Evolutionary conservation across 53 echinoderm and acorn worm genomes (phyloP).

Genomic region (Zoroaster sp.): DNA sequence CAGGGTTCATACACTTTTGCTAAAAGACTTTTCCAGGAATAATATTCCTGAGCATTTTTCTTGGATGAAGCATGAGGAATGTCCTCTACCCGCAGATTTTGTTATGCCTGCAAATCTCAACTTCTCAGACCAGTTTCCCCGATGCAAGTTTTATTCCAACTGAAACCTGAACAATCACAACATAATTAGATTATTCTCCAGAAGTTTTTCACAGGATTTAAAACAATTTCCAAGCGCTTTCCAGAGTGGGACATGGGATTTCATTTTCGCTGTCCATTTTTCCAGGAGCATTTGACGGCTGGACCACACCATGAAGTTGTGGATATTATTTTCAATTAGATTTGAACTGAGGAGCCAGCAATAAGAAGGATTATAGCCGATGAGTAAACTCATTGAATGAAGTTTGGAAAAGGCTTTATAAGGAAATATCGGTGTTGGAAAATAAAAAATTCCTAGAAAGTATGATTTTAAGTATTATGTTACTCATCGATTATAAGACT

Average conservation of each 20-base stretch:
- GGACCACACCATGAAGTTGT: neutral
- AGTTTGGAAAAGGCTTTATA: too few relatives aligned
- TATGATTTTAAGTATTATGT: too few relatives aligned
- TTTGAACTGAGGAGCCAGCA: neutral
- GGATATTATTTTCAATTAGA: neutral
- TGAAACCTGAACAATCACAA: neutral
- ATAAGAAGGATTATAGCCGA: neutral
- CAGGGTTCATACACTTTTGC: neutral
- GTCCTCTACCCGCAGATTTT: neutral
- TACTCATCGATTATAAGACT: too few relatives aligned
- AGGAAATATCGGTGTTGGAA: too few relatives aligned
- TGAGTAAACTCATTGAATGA: neutral
- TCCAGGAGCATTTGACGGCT: neutral
- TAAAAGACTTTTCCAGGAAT: neutral
- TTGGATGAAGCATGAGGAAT: neutral
- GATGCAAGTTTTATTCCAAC: neutral
- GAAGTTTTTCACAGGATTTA: neutral
- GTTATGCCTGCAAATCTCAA: neutral
- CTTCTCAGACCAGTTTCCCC: neutral
- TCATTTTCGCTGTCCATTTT: neutral
- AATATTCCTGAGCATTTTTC: neutral
- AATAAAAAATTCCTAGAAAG: too few relatives aligned
- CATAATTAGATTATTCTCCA: neutral
- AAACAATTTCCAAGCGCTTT: neutral
- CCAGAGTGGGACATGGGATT: neutral